Percentiles rank a stretch among this genome's conserved stretches.
Evolutionary conservation across 2,888 invertebrate species (phyloP).

Genomic region (Coenonympha glycerion): DNA sequence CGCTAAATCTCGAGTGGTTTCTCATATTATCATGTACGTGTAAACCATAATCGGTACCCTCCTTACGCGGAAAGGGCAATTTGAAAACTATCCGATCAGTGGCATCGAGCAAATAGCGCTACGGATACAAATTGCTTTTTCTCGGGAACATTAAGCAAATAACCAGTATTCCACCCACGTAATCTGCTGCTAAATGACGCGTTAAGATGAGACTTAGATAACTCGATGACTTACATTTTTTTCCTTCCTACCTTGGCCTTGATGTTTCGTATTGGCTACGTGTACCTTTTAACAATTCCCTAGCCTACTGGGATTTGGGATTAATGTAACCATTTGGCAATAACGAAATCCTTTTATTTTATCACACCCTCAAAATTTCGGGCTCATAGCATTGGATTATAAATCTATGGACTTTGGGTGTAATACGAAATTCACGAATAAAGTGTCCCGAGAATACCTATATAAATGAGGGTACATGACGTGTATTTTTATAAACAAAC

Average conservation of each 20-base stretch:
- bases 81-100: slow-evolving; percentile 30
- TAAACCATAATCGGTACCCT: neutral
- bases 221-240: slow-evolving; percentile 59
- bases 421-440: too few species aligned
- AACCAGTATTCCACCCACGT: slow-evolving; percentile 58
- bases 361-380: too few species aligned
- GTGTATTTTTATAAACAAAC: too few species aligned
- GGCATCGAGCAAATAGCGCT: slow-evolving; percentile 25
- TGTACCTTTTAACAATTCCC: neutral
- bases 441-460: too few species aligned
- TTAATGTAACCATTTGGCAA: too few species aligned
- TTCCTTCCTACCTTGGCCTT: slow-evolving; percentile 11
- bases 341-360: too few species aligned
- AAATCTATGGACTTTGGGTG: too few species aligned
- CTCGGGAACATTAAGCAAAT: slow-evolving; percentile 65
- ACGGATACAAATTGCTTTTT: slow-evolving; percentile 59
- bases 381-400: too few species aligned
- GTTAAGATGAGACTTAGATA: slow-evolving; percentile 61
- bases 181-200: slow-evolving; percentile 64
- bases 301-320: too few species aligned
- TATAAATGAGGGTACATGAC: too few species aligned
- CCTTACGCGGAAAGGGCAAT: slow-evolving; percentile 21
- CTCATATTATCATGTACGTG: neutral
- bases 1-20: neutral
- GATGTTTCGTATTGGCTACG: neutral